Evolutionary conservation across 2,113 vertebrate genomes (phyloP).

Genomic region (Seriola rivoliana): DNA sequence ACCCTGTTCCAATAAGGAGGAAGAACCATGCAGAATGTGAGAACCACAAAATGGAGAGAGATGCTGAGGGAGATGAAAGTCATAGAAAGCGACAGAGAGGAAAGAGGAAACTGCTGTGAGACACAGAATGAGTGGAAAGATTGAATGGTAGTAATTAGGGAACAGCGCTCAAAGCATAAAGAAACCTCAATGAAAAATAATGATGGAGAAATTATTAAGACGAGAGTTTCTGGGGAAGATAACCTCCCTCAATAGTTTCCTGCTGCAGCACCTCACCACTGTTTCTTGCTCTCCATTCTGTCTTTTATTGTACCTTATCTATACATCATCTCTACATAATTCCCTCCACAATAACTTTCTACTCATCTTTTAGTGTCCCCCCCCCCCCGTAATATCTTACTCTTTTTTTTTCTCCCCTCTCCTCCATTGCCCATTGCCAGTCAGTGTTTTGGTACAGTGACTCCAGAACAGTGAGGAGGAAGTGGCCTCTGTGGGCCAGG

Average conservation of each 20-base stretch:
- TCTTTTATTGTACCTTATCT: not conserved
- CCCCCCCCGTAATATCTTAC: not conserved
- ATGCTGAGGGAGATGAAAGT: not conserved
- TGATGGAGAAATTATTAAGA: not conserved
- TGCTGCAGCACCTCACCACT: not conserved
- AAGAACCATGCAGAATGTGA: conserved; percentile 26
- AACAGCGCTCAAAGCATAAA: not conserved
- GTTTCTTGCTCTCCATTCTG: not conserved
- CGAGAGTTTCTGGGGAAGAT: not conserved
- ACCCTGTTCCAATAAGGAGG: conserved; percentile 45
- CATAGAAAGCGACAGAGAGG: conserved; percentile 21
- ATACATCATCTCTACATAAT: not conserved
- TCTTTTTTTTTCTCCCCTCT: conserved; percentile 1
- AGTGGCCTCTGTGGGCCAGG: conserved; percentile 64
- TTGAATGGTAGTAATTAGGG: not conserved
- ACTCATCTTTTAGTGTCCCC: not conserved
- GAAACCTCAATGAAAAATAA: not conserved
- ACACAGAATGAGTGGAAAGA: not conserved
- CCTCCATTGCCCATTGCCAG: conserved; percentile 38
- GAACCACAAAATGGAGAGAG: conserved; percentile 23
- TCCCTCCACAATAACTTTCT: not conserved
- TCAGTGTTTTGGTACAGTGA: conserved; percentile 63
- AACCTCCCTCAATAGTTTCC: not conserved
- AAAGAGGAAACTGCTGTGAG: conserved; percentile 19
- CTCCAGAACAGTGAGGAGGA: conserved; percentile 71